A percentile compares a stretch with the other conserved stretches of the same genome.
Evolutionary conservation across 2,113 vertebrate genomes (phyloP).

Genomic region (Procavia capensis): DNA sequence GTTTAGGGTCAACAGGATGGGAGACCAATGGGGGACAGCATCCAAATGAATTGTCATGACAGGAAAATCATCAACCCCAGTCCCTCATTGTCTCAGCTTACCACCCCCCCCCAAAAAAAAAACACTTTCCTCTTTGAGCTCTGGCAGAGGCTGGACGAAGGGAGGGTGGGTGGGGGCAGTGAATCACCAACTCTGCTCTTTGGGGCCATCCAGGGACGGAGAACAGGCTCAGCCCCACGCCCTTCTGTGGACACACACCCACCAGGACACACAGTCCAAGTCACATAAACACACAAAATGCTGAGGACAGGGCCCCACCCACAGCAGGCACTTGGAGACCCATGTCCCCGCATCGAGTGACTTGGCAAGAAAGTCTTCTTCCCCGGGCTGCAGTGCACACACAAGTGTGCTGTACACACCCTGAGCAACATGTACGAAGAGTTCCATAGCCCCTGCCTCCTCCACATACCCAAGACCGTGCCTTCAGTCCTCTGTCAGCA

Average conservation of each 20-base stretch:
- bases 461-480: not conserved
- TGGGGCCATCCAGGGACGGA: conserved; percentile 49
- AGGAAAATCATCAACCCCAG: not conserved
- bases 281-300: conserved; percentile 43
- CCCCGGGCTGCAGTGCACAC: not conserved
- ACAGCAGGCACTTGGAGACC: conserved; percentile 37
- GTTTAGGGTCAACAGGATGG: not conserved
- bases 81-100: conserved; percentile 32
- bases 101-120: not conserved
- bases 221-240: conserved; percentile 50
- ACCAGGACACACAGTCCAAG: conserved; percentile 41
- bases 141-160: conserved; percentile 64
- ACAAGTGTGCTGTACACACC: not conserved
- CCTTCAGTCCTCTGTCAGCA: not conserved
- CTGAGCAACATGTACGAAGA: fast-evolving
- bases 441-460: not conserved
- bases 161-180: conserved; percentile 57
- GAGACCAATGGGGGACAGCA: not conserved
- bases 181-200: conserved; percentile 63
- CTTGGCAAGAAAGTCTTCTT: conserved; percentile 38
- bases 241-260: conserved; percentile 33
- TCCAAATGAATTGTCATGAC: not conserved
- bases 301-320: conserved; percentile 53
- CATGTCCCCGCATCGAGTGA: conserved; percentile 46
- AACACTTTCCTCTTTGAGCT: conserved; percentile 43